Base-by-base conservation (phyloP, 1,140 invertebrate species). In the Batillaria attramentaria region DNA sequence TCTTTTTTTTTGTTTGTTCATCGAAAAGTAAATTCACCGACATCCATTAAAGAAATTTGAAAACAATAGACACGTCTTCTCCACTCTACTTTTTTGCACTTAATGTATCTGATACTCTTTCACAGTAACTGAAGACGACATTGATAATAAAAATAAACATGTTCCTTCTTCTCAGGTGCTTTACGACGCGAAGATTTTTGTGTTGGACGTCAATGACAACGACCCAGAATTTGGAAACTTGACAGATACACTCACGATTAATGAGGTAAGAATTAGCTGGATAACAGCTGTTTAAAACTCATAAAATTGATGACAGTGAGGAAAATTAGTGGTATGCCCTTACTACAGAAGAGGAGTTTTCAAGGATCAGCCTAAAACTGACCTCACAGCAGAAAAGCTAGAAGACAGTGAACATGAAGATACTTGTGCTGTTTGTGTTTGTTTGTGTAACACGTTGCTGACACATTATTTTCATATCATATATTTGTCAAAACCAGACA, bases 161-260 rank as follows among this genome's bases (percentile, higher is more conserved):
- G n/a, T n/a, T n/a, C n/a, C n/a, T n/a, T 28, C 5, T 46, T 73
- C 65, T n/a, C 65, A 80, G 79, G 42, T 28, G 13, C 76, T 70
- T 39, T 75, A 54, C 28, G 65, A 76, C 28, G 65, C 68, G 28
- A 75, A 60, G 72, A 76, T 80, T 28, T 60, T 42, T 20, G 66
- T 80, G n/a, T 28, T 42, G 1, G 79, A 80, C 35, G 43, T 76
- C 3, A 80, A 80, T 46, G 79, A 80, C 66, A 80, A 80, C 46
- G 39, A 57, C 28, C 79, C 79, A 20, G 24, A 76, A 18, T 80
- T 80, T 33, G 62, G 37, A n/a, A n/a, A 72, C 20, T 33, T 74
- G 28, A 33, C 79, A 8, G 50, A 43, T 46, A 60, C 39, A 8
- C 31, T 76, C 2, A 62, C 68, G 16, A 8, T 80, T 1, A 80